Evolutionary conservation across 2,113 vertebrate species (phyloP), one percentile per base, ranked within the genome.

Genomic region (Acanthochromis polyacanthus): DNA sequence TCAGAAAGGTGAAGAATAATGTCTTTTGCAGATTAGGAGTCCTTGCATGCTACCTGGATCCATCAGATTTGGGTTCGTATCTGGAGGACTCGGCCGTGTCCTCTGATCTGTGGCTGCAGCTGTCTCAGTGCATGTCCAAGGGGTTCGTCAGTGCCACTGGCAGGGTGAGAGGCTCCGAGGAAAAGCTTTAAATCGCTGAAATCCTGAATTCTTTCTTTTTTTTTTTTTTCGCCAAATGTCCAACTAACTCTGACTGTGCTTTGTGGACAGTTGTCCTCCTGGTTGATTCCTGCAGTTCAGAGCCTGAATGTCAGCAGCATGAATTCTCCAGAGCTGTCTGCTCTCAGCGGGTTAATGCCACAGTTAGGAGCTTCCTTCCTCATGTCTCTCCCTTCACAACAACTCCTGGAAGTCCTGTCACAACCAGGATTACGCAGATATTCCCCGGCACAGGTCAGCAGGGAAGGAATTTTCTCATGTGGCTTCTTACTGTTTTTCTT

Each of bases 21-120:
- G 20, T 71, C 15, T 65, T 66, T 81, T 80, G 69, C 89, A 97
- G 96, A 88, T 91, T 98, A 59, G 96, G 96, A 46, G 70, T 91
- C 50, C 92, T 98, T 0, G 91, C 93, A 1, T 97, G 97, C 85
- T 97, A 96, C 91, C 78, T 97, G 91, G 96, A 92, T 71, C 94
- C 94, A 2, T 94, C 94, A 48, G 94, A 96, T 9, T 88, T 98
- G 51, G 93, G 90, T 64, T 89, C 84, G 19, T 88, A 95, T 85
- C 92, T 95, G 15, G 92, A 93, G 56, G 80, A 95, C 70, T 90
- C 75, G 40, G 83, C 95, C 52, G 91, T 92, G 10, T 90, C 91
- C 61, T 91, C 90, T 3, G 67, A 84, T 0, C 91, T 96, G 45
- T 95, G 95, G 94, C 93, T 85, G 73, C 95, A 95, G 68, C 93